These are phyloP conservation scores for Oreochromis aureus DNA, from an alignment of 2,113 vertebrate species.

Conservation along the genomic window DNA sequence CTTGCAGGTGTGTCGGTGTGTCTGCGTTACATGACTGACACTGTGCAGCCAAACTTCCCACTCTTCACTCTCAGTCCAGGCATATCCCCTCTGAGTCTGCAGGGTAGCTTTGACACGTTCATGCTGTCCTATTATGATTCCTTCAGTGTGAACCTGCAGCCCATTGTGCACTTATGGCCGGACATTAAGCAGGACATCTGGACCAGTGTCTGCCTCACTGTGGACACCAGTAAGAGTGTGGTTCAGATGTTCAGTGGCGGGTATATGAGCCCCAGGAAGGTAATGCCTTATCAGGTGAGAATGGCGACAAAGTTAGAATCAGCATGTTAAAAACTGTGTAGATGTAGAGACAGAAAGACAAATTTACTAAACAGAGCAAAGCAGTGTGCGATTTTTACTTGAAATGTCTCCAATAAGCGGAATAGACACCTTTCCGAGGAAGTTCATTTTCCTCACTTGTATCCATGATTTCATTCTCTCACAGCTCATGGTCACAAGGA, in stretches of 20 bases:
- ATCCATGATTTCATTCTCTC: background rate
- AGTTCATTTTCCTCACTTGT: background rate
- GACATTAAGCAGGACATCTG: background rate
- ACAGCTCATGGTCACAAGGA: rapidly evolving
- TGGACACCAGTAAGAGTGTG: slow-evolving; percentile 8
- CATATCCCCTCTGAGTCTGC: background rate
- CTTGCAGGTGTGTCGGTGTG: background rate
- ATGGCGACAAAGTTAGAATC: background rate
- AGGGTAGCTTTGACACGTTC: rapidly evolving
- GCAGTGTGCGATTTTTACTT: rapidly evolving
- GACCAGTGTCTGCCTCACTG: slow-evolving; percentile 38
- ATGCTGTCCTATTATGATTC: rapidly evolving
- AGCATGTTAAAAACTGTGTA: background rate
- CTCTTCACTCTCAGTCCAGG: slow-evolving; percentile 21
- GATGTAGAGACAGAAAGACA: background rate
- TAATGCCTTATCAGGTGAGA: background rate
- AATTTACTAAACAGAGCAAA: background rate
- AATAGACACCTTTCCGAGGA: background rate
- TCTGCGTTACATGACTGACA: slow-evolving; percentile 23
- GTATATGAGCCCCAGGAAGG: slow-evolving; percentile 41
- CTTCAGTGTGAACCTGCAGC: rapidly evolving
- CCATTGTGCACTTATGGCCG: background rate
- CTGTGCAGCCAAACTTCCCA: rapidly evolving
- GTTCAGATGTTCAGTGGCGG: slow-evolving; percentile 32
- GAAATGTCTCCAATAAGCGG: background rate